phyloP scores from a whole-genome alignment of 2,888 invertebrate species.

The Galerucella calmariensis region DNA sequence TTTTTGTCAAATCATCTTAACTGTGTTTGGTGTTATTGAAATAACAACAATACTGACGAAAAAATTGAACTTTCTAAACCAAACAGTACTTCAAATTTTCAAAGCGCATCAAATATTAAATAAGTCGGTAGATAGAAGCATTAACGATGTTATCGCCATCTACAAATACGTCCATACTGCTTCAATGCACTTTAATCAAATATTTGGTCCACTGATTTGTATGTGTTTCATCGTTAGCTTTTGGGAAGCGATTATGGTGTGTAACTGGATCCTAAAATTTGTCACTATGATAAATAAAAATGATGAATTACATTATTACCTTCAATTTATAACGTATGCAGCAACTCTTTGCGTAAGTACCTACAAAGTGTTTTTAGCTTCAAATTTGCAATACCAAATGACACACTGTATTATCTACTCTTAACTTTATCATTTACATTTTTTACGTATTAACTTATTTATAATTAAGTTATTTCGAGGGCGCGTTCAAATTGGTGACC shows the following conservation, averaged over 20 bases:
- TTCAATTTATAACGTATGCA: no score
- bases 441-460: no score
- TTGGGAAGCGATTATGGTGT: not conserved
- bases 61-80: not conserved
- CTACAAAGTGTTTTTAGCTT: no score
- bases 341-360: not conserved
- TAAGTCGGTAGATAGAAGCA: not conserved
- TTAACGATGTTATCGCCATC: not conserved
- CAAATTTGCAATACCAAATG: no score
- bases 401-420: no score
- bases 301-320: not conserved
- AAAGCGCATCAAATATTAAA: not conserved
- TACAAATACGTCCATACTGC: not conserved
- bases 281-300: not conserved
- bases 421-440: no score
- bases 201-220: slow-evolving; percentile 1
- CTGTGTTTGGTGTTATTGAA: not conserved
- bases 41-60: not conserved
- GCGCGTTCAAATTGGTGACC: no score
- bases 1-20: not conserved
- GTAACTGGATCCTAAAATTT: not conserved
- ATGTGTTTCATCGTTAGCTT: not conserved
- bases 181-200: not conserved
- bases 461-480: no score
- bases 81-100: slow-evolving; percentile 1